A percentile compares a stretch with the other conserved stretches of the same genome.
Evolutionary conservation across 2,797 vertebrate genomes (phyloP).

Genomic region (Falco novaeseelandiae): DNA sequence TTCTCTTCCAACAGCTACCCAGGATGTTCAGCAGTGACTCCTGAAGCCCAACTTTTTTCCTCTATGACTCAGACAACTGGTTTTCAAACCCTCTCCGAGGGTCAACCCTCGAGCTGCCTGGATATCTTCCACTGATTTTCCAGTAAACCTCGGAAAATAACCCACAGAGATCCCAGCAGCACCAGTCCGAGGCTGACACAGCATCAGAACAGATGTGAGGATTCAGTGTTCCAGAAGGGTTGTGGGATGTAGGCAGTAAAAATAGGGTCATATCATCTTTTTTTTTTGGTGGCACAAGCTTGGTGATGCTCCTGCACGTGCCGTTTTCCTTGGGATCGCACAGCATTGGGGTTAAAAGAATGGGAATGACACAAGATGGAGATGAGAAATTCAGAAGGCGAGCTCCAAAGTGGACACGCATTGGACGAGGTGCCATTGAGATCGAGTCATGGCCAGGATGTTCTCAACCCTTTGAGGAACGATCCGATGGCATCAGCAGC

Average conservation of each 20-base stretch:
- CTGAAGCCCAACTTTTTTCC: fast-evolving
- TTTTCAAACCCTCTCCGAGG: background rate
- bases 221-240: too few relatives aligned
- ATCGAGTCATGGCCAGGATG: background rate
- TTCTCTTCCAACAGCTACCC: background rate
- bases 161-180: background rate
- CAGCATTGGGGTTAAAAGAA: background rate
- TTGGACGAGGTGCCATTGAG: background rate
- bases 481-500: fast-evolving
- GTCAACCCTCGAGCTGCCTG: background rate
- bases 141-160: background rate
- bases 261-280: background rate
- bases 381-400: background rate
- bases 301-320: fast-evolving
- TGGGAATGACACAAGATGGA: background rate
- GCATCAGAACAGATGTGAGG: background rate
- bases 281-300: background rate
- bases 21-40: background rate
- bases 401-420: fast-evolving
- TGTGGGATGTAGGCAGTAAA: background rate
- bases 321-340: background rate
- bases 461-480: background rate
- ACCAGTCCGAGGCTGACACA: background rate
- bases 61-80: background rate
- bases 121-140: background rate